Base-by-base conservation (phyloP, 2,888 invertebrate genomes). In the Athrips mouffetella region DNA sequence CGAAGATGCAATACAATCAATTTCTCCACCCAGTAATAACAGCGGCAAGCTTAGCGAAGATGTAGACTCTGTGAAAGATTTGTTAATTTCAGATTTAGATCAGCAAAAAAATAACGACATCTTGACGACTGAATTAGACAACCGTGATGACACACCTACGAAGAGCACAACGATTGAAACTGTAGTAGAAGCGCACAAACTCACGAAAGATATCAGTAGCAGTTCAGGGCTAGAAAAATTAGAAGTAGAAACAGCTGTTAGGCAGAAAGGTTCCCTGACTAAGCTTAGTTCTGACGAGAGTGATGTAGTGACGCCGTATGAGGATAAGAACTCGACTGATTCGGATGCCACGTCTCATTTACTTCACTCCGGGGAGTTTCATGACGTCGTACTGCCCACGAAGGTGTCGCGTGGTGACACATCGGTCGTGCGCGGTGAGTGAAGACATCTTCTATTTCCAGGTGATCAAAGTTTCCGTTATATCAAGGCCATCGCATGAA, bases 391-490 rank as follows among this genome's bases (percentile, higher is more conserved):
- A 39, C 71, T 88, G 51, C 88, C 88, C 47, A 87, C 88, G 21
- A 78, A 78, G 65, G 80, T 88, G 66, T 73, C 76, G 50, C 78
- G 88, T 58, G 73, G 63, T 70, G 81, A 86, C 62, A 74, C 84
- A 53, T 66, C 87, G 58, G 80, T 85, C 83, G 83, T 79, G 77
- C 80, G 88, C 76, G 88, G 88, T 88, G 88, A 88, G 88, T 88
- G 88, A 88, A 82, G 88, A 85, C 87, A 85, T 73, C 83, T 77
- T 65, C 84, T 86, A 78, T 87, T 86, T 73, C 80, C 88, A 88
- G 88, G 88, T 88, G 88, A 88, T 80, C 82, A 80, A 74, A 67
- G 70, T 74, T 88, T 86, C 68, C 76, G 72, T 84, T 78, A 63
- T 85, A 75, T 76, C 77, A 76, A 77, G 79, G 77, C 73, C 76